Base-by-base conservation (phyloP, 1,140 invertebrate species). In the Ditylenchus dipsaci region DNA sequence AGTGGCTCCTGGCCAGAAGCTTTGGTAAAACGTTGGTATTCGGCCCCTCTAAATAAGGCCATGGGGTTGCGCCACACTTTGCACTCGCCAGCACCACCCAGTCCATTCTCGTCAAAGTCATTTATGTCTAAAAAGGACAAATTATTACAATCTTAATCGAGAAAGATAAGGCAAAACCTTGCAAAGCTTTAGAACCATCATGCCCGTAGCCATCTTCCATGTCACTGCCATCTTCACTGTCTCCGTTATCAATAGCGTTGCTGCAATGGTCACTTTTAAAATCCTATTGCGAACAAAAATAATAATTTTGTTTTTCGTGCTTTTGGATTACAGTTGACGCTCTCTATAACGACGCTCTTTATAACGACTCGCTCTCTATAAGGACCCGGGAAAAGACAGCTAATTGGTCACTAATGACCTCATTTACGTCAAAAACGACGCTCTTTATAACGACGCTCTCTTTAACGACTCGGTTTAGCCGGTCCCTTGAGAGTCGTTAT, bases 51-150 rank as follows among this genome's bases (percentile, higher is more conserved):
- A 84, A 96, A 93, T 53, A 98, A 85, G 86, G 93, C 94, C 73
- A 95, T 87, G 3, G 95, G 93, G 87, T 97, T 97, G 38, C 94
- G 87, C 94, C 94, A 97, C 8, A 97, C 93, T 87, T 95, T 95
- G 82, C 91, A 94, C 83, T 96, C 93, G 85, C 17, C 56, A 29
- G 43, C 67, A 26, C 11, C 33, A 26, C 38, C 73, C 23, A 73
- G 71, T n/a, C 64, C 64, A 60, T 72, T 71, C 43, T 78, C 72
- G 30, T 75, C 71, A 38, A 73, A 77, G 17, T 67, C 75, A 9
- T 38, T 27, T 23, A 73, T 49, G 3, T 71, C 65, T 73, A 26
- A 56, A 76, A 45, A 49, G 17, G 13, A 63, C 1, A 43, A 9
- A 58, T 19, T 63, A 27, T 64, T 21, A 73, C 19, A 69, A 73